Percentiles rank a stretch among this genome's conserved stretches.
Evolutionary conservation across 1,140 invertebrate species (phyloP).

Genomic region (Chironomus striatipennis): DNA sequence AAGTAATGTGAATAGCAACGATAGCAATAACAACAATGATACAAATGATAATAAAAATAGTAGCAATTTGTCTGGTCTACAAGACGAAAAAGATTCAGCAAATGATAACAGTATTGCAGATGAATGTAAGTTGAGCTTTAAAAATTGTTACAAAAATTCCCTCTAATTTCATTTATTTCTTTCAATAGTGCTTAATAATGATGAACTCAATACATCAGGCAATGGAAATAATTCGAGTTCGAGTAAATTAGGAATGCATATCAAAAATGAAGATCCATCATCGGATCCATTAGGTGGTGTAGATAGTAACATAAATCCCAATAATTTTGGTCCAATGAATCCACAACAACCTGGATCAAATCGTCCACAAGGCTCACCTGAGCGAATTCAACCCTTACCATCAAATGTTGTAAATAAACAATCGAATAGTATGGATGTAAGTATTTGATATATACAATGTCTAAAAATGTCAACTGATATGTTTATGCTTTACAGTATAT

Average conservation of each 20-base stretch:
- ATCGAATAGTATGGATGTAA: slow-evolving; percentile 62
- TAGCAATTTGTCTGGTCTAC: neutral
- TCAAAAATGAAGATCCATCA: slow-evolving; percentile 10
- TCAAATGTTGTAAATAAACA: slow-evolving; percentile 73
- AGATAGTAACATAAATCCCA: neutral
- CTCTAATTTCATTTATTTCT: neutral
- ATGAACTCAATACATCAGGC: slow-evolving; percentile 10
- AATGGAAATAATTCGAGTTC: neutral
- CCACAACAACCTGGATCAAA: neutral
- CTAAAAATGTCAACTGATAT: neutral
- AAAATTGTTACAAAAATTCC: neutral
- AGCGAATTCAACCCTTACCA: slow-evolving; percentile 60
- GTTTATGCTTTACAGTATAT: slow-evolving; percentile 55
- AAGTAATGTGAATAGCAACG: slow-evolving; percentile 17
- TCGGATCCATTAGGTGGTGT: neutral
- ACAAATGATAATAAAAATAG: slow-evolving; percentile 21
- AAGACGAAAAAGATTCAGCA: neutral
- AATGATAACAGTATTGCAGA: slow-evolving; percentile 21
- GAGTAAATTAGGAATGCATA: slow-evolving; percentile 15
- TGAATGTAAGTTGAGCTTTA: neutral
- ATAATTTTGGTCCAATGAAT: slow-evolving; percentile 12
- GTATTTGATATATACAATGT: neutral
- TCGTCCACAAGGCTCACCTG: slow-evolving; percentile 32
- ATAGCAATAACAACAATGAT: slow-evolving; percentile 22
- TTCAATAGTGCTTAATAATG: slow-evolving; percentile 7